These are phyloP conservation scores for Stenopsyche tienmushanensis DNA, from an alignment of 1,140 invertebrate species.

Conservation along the genomic window DNA sequence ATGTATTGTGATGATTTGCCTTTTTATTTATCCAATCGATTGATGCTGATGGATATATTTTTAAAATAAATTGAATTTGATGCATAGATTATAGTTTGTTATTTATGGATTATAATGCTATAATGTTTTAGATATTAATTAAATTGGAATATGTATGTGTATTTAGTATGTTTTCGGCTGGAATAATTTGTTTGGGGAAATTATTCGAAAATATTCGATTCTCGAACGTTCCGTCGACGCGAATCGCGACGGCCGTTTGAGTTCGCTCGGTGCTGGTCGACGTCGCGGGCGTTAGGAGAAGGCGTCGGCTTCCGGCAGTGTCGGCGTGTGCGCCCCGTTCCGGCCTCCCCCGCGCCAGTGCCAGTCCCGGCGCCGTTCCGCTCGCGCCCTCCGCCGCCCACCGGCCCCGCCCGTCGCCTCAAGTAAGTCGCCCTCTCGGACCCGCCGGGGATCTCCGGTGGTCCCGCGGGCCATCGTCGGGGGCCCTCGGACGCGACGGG, in stretches of 20 bases:
- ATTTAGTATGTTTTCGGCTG: too few species aligned
- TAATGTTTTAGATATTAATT: too few species aligned
- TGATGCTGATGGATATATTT: too few species aligned
- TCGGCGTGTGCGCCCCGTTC: constrained; percentile 51
- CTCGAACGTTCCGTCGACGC: too few species aligned
- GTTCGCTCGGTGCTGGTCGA: not conserved
- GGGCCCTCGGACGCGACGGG: not conserved
- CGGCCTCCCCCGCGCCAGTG: constrained; percentile 34
- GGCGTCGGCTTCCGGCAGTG: constrained; percentile 47
- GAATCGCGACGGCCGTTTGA: constrained; percentile 26
- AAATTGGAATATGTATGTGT: too few species aligned
- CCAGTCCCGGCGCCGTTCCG: constrained; percentile 43
- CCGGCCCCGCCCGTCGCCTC: constrained; percentile 46
- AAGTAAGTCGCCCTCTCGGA: not conserved
- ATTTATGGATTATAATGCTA: too few species aligned
- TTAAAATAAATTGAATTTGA: too few species aligned
- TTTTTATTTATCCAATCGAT: too few species aligned
- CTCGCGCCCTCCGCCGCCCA: constrained; percentile 53
- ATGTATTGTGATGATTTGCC: too few species aligned
- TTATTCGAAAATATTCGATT: too few species aligned
- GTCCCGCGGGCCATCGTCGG: not conserved
- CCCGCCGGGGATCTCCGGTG: not conserved
- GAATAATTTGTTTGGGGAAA: too few species aligned
- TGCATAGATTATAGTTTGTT: too few species aligned
- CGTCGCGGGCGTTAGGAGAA: constrained; percentile 20